Percentiles rank a stretch among this genome's conserved stretches.
Conservation (phyloP, 2,888 invertebrate species). For the Myopa tessellatipennis region DNA sequence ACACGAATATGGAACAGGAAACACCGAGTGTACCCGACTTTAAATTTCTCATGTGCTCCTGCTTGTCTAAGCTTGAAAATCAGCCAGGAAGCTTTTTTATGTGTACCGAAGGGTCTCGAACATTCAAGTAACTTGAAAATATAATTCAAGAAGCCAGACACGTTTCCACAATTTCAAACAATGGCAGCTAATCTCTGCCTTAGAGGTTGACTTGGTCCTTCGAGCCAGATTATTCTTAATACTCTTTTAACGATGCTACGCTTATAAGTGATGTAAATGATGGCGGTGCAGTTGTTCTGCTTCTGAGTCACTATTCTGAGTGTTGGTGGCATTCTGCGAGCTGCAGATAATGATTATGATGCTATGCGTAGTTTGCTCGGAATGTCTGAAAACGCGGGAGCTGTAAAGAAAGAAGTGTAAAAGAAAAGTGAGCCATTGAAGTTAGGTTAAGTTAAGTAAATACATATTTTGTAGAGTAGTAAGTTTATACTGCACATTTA, state of each 20-base stretch:
- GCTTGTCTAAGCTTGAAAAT: too few species aligned
- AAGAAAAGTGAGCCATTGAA: constrained; percentile 1
- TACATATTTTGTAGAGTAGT: not conserved
- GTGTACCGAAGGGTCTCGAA: too few species aligned
- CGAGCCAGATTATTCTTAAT: constrained; percentile 40
- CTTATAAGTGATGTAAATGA: constrained; percentile 30
- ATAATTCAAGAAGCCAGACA: constrained; percentile 14
- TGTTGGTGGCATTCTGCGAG: constrained; percentile 35
- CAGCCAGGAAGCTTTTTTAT: too few species aligned
- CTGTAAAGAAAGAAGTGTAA: constrained; percentile 32
- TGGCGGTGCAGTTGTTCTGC: constrained; percentile 13
- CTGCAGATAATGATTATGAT: constrained; percentile 35
- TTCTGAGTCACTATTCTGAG: not conserved
- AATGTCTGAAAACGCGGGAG: constrained; percentile 15
- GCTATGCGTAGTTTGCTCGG: constrained; percentile 19
- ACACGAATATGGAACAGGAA: too few species aligned
- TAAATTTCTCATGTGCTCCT: too few species aligned
- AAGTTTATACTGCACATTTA: not conserved
- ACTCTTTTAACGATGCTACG: constrained; percentile 39
- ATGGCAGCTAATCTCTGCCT: constrained; percentile 38
- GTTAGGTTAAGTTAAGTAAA: not conserved
- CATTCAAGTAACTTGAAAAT: too few species aligned
- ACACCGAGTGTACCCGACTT: too few species aligned
- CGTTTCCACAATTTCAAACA: constrained; percentile 36
- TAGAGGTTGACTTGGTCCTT: constrained; percentile 30